Conservation (phyloP, 2,113 vertebrate species). For the Neogobius melanostomus region DNA sequence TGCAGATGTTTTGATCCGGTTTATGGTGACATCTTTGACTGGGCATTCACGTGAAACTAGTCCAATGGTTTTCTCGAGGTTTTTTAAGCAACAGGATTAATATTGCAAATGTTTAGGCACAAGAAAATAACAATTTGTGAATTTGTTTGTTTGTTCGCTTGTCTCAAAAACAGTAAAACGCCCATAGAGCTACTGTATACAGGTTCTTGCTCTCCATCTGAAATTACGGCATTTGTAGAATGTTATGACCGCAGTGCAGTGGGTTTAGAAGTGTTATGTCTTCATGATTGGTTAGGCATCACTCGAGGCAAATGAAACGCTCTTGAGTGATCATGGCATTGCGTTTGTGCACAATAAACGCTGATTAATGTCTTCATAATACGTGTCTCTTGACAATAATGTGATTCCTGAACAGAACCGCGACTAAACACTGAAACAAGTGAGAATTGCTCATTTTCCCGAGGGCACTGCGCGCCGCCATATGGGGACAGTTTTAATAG, state of each 20-base stretch:
- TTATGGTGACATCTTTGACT: too few species aligned
- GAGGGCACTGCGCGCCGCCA: background rate
- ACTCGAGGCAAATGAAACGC: background rate
- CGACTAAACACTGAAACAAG: background rate
- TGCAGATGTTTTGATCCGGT: too few species aligned
- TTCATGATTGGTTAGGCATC: background rate
- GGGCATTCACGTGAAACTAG: too few species aligned
- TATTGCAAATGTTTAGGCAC: too few species aligned
- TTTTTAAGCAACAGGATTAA: too few species aligned
- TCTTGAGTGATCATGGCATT: background rate
- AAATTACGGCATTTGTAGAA: too few species aligned
- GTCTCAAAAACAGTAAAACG: too few species aligned
- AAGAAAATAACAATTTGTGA: too few species aligned
- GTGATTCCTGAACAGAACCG: background rate
- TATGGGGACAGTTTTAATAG: constrained; percentile 10
- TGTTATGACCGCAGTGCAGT: background rate
- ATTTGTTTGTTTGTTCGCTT: too few species aligned
- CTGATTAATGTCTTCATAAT: background rate
- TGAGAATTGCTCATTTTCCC: background rate
- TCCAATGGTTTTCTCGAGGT: too few species aligned
- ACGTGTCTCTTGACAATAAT: background rate
- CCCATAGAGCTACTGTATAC: too few species aligned
- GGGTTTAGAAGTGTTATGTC: background rate
- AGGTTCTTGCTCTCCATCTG: too few species aligned
- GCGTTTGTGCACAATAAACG: background rate